These are phyloP conservation scores for Coranthus polyacanthus DNA, from an alignment of 2,797 vertebrate species.

Conservation along the genomic window DNA sequence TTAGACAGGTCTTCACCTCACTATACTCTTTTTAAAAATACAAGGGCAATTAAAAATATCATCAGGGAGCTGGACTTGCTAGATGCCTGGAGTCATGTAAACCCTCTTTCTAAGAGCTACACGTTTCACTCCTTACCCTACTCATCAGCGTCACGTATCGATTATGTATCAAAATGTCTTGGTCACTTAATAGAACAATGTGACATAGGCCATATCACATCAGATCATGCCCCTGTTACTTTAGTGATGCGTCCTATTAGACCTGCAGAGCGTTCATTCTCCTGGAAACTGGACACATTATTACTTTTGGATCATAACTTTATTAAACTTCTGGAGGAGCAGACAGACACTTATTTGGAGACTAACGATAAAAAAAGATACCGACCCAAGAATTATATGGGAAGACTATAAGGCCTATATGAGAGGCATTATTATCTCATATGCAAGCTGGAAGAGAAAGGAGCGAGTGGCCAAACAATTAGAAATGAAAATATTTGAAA, in stretches of 20 bases:
- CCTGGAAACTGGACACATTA: background rate
- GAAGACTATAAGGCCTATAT: background rate
- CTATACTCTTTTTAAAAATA: background rate
- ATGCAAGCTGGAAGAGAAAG: background rate
- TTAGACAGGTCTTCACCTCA: background rate
- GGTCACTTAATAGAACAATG: background rate
- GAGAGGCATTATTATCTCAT: constrained; percentile 1
- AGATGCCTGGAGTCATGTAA: background rate
- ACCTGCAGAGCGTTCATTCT: background rate
- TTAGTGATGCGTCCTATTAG: background rate
- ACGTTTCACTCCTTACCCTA: background rate
- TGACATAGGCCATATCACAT: background rate
- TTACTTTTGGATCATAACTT: background rate
- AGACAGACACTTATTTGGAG: constrained; percentile 1
- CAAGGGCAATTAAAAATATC: background rate
- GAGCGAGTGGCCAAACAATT: too few species aligned
- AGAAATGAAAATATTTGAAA: too few species aligned
- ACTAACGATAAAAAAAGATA: background rate
- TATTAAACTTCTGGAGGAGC: background rate
- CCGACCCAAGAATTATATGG: constrained; percentile 3
- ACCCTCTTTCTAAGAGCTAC: background rate
- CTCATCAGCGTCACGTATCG: background rate
- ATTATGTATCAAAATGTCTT: background rate
- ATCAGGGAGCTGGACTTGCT: background rate
- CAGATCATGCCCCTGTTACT: background rate